These are phyloP conservation scores for Synanthedon andrenaeformis DNA, from an alignment of 2,888 invertebrate species.

Conservation along the genomic window DNA sequence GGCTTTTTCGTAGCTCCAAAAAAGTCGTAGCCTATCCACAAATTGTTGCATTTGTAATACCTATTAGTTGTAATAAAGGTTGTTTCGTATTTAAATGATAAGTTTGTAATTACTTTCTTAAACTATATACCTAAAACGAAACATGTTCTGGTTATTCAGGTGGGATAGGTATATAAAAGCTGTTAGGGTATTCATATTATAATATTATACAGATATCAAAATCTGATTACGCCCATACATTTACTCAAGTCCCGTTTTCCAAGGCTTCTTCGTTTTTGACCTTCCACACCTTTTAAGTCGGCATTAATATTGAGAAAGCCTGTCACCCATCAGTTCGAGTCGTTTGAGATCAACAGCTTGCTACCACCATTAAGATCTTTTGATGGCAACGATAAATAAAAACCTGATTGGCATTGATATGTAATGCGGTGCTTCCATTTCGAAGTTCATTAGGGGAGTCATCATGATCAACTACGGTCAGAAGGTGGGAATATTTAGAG, in stretches of 20 bases:
- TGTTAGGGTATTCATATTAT: too few relatives aligned
- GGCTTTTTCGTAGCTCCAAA: too few relatives aligned
- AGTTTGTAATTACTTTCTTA: too few relatives aligned
- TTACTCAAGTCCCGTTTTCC: not conserved
- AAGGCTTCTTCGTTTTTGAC: slow-evolving; percentile 4
- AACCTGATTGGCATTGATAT: slow-evolving; percentile 65
- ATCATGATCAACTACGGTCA: slow-evolving; percentile 28
- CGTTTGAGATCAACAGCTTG: slow-evolving; percentile 15
- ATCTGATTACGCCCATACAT: not conserved
- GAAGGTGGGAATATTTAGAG: slow-evolving; percentile 14
- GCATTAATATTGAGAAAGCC: slow-evolving; percentile 23
- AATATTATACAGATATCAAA: not conserved
- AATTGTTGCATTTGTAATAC: too few relatives aligned
- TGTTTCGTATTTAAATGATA: too few relatives aligned
- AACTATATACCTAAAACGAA: too few relatives aligned
- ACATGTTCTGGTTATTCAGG: too few relatives aligned
- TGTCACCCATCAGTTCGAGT: slow-evolving; percentile 14
- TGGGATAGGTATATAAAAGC: too few relatives aligned
- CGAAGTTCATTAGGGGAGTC: slow-evolving; percentile 58
- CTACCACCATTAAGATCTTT: slow-evolving; percentile 51
- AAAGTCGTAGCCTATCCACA: too few relatives aligned
- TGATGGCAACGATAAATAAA: slow-evolving; percentile 51
- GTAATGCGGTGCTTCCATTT: slow-evolving; percentile 59
- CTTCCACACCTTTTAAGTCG: slow-evolving; percentile 26
- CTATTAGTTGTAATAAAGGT: too few relatives aligned